A percentile compares a stretch with the other conserved stretches of the same genome.
phyloP scores from a whole-genome alignment of 2,797 vertebrate species.

The Leontopithecus rosalia region DNA sequence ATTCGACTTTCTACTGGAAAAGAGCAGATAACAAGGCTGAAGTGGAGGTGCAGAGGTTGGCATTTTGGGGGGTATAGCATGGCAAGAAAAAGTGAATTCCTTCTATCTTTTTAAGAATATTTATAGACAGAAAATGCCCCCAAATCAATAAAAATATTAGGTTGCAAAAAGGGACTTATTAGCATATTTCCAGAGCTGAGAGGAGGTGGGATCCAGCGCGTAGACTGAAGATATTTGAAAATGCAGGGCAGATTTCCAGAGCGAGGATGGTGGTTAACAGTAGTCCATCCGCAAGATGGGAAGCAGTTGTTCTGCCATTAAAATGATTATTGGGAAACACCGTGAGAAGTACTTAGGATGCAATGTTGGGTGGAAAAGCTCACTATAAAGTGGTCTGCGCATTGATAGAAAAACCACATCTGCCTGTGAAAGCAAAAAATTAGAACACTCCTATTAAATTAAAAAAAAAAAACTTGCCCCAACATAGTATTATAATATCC shows the following conservation, averaged over 20 bases:
- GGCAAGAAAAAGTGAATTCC: background rate
- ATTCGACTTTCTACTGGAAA: fast-evolving
- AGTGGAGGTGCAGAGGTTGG: background rate
- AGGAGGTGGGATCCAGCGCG: background rate
- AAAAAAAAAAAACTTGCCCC: background rate
- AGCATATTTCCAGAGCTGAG: background rate
- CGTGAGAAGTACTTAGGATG: background rate
- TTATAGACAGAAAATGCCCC: background rate
- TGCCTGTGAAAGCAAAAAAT: background rate
- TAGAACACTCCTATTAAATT: background rate
- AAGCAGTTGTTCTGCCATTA: background rate
- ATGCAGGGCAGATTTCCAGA: background rate
- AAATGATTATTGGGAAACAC: background rate
- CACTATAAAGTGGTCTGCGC: background rate
- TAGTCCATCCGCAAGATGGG: background rate
- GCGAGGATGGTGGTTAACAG: background rate
- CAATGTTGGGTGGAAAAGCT: background rate
- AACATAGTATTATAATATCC: no score
- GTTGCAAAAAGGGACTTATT: background rate
- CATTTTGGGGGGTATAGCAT: background rate
- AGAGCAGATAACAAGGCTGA: no score
- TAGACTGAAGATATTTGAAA: background rate
- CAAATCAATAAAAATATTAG: background rate
- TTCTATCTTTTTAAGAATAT: background rate
- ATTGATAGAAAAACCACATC: background rate